These are phyloP conservation scores for Bombus balteatus DNA, from an alignment of 1,140 invertebrate genomes.

Conservation along the genomic window DNA sequence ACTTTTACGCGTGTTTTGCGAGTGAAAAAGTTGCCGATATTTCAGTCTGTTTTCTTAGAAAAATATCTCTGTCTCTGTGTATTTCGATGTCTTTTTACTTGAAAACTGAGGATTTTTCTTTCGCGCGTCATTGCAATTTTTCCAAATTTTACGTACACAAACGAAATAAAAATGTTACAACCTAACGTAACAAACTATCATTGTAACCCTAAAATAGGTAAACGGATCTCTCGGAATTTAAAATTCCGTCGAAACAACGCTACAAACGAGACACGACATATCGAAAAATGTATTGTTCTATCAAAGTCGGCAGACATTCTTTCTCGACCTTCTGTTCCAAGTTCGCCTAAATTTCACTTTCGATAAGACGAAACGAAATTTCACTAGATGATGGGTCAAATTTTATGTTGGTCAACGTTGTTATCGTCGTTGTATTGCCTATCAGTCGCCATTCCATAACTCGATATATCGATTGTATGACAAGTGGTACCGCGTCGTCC, in stretches of 20 bases:
- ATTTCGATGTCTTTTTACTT: too few species aligned
- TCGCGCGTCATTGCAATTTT: too few species aligned
- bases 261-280: background rate
- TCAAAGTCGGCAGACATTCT: background rate
- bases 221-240: background rate
- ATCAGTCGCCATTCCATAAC: background rate
- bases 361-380: background rate
- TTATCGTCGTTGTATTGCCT: constrained; percentile 5
- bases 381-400: background rate
- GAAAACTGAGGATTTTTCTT: too few species aligned
- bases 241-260: background rate
- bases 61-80: background rate
- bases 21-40: background rate
- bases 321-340: background rate
- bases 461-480: background rate
- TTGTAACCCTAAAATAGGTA: background rate
- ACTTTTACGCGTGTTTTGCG: background rate
- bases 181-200: background rate
- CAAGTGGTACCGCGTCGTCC: background rate
- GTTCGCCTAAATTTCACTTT: background rate
- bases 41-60: background rate
- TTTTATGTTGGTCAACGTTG: constrained; percentile 3
- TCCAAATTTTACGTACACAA: too few species aligned
- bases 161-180: background rate
- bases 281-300: too few species aligned